Percentiles rank a stretch among this genome's conserved stretches.
Evolutionary conservation across 2,113 vertebrate species (phyloP).

Genomic region (Periophthalmodon schlosseri): DNA sequence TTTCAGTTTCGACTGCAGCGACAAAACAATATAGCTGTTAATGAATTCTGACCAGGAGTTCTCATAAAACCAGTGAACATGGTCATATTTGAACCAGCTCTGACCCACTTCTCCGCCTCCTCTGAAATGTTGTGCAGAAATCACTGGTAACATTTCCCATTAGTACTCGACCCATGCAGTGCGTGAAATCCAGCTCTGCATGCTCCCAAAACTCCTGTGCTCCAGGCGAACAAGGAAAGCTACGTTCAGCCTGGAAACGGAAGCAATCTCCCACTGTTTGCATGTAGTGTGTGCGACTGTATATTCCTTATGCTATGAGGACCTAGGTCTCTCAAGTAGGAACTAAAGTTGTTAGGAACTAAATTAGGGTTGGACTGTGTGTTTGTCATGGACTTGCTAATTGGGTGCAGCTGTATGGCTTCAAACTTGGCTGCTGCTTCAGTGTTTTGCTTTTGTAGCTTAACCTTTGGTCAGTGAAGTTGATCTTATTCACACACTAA

Average conservation of each 20-base stretch:
- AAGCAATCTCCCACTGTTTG: conserved; percentile 29
- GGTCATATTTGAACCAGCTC: conserved; percentile 14
- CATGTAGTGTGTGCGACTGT: conserved; percentile 1
- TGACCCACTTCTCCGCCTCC: conserved; percentile 15
- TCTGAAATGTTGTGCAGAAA: conserved; percentile 18
- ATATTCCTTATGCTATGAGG: conserved; percentile 2
- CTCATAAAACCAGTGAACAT: conserved; percentile 3
- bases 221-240: conserved; percentile 31
- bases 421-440: conserved; percentile 31
- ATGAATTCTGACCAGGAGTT: not conserved
- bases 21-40: not conserved
- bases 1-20: not conserved
- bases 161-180: conserved; percentile 47
- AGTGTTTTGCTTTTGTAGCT: conserved; percentile 37
- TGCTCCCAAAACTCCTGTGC: conserved; percentile 45
- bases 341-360: not conserved
- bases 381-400: conserved; percentile 55
- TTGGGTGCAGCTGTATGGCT: conserved; percentile 64
- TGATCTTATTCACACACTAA: conserved; percentile 28
- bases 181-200: conserved; percentile 48
- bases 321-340: not conserved
- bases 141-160: conserved; percentile 39
- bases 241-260: conserved; percentile 36
- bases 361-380: not conserved
- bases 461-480: conserved; percentile 36